Conservation (phyloP, 2,888 invertebrate genomes). For the Dasypolia templi region DNA sequence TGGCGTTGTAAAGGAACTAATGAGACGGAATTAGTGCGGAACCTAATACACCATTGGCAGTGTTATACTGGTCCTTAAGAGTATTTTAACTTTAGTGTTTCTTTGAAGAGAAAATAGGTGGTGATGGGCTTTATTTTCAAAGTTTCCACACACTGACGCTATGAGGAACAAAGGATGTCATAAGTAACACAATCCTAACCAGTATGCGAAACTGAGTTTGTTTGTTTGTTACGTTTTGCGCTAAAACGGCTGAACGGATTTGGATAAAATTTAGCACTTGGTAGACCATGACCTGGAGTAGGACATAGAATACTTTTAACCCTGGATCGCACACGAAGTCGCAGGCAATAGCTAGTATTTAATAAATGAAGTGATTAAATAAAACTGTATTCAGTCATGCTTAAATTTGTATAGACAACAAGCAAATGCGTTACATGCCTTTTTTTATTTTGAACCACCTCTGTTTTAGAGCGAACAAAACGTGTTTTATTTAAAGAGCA, state of each 20-base stretch:
- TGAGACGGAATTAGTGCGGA: conserved; percentile 47
- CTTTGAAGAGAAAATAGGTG: conserved; percentile 34
- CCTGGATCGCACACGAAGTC: neutral
- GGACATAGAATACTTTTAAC: neutral
- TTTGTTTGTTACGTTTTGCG: neutral
- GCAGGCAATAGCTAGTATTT: neutral
- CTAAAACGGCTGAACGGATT: neutral
- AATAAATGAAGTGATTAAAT: neutral
- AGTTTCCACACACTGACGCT: neutral
- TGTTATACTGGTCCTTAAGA: conserved; percentile 33
- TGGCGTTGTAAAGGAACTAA: conserved; percentile 14
- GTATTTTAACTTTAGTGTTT: conserved; percentile 10
- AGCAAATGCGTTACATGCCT: too few species aligned
- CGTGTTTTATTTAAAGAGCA: too few species aligned
- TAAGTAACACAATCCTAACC: neutral
- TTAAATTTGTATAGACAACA: too few species aligned
- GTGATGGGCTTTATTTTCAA: neutral
- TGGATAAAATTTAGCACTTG: neutral
- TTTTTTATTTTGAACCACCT: too few species aligned
- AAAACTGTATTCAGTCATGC: neutral
- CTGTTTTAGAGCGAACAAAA: too few species aligned
- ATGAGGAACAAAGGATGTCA: neutral
- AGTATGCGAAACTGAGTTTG: neutral
- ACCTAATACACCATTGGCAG: conserved; percentile 28
- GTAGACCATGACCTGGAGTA: neutral